Evolutionary conservation across 2,113 vertebrate species (phyloP).

Genomic region (Noturus placidus): DNA sequence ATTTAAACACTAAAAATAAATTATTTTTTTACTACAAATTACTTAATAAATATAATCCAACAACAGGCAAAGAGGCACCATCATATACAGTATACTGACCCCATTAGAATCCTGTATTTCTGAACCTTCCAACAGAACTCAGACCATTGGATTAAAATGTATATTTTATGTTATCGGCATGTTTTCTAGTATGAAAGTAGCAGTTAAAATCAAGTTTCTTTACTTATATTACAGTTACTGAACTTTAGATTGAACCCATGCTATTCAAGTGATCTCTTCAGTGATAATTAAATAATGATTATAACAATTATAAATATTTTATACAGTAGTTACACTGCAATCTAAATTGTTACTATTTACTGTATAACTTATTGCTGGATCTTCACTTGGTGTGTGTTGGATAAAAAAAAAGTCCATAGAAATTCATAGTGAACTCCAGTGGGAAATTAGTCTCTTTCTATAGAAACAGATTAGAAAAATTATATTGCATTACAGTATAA

Average conservation of each 20-base stretch:
- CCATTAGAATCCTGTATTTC: neutral
- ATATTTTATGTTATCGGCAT: neutral
- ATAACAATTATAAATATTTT: neutral
- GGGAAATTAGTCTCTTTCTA: neutral
- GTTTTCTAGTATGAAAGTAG: neutral
- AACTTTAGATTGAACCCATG: neutral
- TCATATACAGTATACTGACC: neutral
- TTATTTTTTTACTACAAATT: neutral
- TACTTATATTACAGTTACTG: neutral
- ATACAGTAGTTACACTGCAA: neutral
- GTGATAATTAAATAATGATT: neutral
- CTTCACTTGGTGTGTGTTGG: neutral
- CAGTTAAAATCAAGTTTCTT: neutral
- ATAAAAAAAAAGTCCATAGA: neutral
- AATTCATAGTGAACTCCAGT: neutral
- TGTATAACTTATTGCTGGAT: neutral
- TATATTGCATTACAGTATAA: neutral
- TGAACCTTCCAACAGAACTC: neutral
- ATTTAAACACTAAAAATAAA: neutral
- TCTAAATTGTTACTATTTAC: neutral
- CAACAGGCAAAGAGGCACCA: neutral
- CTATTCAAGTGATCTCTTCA: neutral
- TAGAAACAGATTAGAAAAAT: neutral
- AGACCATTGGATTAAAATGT: neutral
- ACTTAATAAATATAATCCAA: neutral